A percentile compares a stretch with the other conserved stretches of the same genome.
Conservation (phyloP, 2,113 vertebrate genomes). For the Rafetus swinhoei region DNA sequence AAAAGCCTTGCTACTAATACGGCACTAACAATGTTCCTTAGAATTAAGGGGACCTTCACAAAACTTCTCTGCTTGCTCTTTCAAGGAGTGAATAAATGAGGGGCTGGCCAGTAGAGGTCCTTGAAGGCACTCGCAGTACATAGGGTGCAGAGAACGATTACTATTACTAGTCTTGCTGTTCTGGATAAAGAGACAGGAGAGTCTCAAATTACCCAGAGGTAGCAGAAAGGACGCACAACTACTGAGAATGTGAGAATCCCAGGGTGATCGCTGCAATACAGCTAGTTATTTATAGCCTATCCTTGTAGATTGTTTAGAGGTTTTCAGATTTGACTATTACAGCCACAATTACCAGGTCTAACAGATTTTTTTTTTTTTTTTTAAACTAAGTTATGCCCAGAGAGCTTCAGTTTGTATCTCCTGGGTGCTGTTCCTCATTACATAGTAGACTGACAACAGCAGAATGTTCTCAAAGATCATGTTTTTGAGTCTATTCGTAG, state of each 20-base stretch:
- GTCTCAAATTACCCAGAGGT: neutral
- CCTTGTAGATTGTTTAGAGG: neutral
- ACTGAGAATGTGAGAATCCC: neutral
- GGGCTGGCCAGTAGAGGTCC: neutral
- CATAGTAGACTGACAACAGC: neutral
- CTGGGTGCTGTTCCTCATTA: neutral
- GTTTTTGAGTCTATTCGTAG: neutral
- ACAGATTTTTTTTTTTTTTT: too few species aligned
- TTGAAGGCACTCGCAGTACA: neutral
- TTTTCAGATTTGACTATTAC: neutral
- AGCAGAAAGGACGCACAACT: rapidly evolving
- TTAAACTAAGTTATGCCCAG: too few species aligned
- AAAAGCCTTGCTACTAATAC: neutral
- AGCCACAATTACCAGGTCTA: neutral
- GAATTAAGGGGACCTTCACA: neutral
- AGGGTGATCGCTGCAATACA: neutral
- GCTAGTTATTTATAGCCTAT: neutral
- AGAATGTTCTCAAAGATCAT: neutral
- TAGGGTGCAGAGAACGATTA: neutral
- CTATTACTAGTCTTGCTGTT: neutral
- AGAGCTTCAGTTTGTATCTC: neutral
- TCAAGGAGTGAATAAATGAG: neutral
- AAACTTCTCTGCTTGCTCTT: neutral
- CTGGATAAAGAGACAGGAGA: neutral
- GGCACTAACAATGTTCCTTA: neutral